A percentile compares a stretch with the other conserved stretches of the same genome.
These are phyloP conservation scores for Xestoiulus laeticollis DNA, from an alignment of 2,888 invertebrate species.

Conservation along the genomic window DNA sequence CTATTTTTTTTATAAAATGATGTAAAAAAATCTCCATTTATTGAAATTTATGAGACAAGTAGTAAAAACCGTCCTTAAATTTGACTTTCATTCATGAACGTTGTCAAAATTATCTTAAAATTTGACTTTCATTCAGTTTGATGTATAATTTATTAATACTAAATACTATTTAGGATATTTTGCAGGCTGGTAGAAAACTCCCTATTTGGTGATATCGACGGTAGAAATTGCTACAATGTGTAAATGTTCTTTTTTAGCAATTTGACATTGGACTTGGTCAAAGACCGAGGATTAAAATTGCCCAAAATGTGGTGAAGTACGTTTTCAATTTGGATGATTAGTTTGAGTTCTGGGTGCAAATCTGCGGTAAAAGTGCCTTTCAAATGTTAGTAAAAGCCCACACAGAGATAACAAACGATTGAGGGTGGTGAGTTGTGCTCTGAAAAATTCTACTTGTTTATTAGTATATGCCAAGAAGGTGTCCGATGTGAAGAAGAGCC, in stretches of 20 bases:
- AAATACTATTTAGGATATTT: neutral
- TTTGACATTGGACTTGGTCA: neutral
- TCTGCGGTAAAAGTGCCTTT: neutral
- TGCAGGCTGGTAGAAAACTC: neutral
- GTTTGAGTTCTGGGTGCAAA: neutral
- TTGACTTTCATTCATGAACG: neutral
- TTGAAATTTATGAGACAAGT: neutral
- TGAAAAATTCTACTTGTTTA: constrained; percentile 17
- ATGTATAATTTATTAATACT: neutral
- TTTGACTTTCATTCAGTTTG: neutral
- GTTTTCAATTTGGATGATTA: neutral
- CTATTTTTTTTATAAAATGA: neutral
- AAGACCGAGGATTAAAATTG: neutral
- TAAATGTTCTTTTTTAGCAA: too few relatives aligned
- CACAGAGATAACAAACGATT: constrained; percentile 24
- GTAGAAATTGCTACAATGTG: neutral
- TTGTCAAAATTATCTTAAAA: neutral
- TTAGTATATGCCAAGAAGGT: constrained; percentile 47
- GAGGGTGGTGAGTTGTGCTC: constrained; percentile 25
- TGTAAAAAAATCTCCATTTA: neutral
- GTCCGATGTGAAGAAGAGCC: constrained; percentile 42
- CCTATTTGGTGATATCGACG: neutral
- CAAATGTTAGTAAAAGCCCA: constrained; percentile 7
- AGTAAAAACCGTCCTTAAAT: neutral
- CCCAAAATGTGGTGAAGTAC: neutral